Evolutionary conservation across 2,113 vertebrate genomes (phyloP).

Genomic region (Colius striatus): DNA sequence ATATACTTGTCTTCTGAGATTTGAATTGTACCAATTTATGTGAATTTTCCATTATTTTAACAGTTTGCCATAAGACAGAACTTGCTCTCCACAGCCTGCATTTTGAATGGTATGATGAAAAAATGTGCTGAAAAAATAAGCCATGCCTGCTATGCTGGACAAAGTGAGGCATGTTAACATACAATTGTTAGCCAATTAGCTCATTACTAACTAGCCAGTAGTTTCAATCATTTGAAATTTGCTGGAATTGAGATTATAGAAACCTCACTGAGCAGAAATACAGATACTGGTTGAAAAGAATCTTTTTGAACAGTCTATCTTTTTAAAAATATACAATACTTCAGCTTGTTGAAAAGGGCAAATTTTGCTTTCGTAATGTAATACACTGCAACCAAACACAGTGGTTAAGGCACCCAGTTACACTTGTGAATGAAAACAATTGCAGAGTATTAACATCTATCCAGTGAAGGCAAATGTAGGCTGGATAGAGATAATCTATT

Average conservation of each 20-base stretch:
- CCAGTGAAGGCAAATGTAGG: background rate
- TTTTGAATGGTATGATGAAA: background rate
- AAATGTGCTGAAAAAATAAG: background rate
- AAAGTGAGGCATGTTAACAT: background rate
- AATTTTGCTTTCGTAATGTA: background rate
- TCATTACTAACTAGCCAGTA: background rate
- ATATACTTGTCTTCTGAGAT: background rate
- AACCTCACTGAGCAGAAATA: background rate
- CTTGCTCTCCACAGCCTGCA: background rate
- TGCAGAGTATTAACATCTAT: background rate
- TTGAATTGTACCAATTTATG: background rate
- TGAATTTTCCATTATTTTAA: background rate
- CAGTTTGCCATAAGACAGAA: background rate
- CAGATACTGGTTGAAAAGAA: background rate
- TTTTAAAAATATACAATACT: background rate
- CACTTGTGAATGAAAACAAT: background rate
- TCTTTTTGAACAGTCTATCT: background rate
- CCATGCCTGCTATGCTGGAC: background rate
- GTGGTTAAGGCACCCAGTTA: background rate
- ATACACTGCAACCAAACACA: background rate
- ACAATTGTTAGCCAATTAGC: background rate
- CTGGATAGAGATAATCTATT: background rate
- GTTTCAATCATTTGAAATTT: background rate
- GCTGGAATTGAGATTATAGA: background rate
- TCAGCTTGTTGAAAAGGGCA: background rate